Evolutionary conservation across 2,888 invertebrate species (phyloP), one percentile per base, ranked within the genome.

Genomic region (Hypercompe scribonia): DNA sequence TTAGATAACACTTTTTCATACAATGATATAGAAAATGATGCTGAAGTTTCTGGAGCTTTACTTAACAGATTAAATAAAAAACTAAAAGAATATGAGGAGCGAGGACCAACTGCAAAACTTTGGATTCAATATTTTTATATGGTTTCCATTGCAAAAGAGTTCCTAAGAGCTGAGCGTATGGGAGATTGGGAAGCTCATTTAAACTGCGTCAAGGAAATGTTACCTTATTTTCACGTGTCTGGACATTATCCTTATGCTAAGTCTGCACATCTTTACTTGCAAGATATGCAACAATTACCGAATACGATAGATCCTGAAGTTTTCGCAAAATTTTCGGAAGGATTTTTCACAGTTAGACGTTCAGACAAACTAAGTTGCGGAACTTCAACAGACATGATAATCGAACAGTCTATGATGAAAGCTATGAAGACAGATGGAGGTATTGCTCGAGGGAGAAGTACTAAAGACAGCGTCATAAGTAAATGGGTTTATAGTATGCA

Each of bases 341-440:
- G n/a, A n/a, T 90, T 66, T 65, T 73, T 73, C 42, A 73, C 73
- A 21, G 63, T 87, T 82, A 79, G 86, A 87, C 87, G 89, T 78
- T 85, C 90, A 24, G 36, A 68, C 13, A 68, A 91, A 90, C 82
- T 89, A 24, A 86, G 82, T 86, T 90, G 86, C 84, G 90, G 90
- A 81, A 88, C 87, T 84, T 90, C 84, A 73, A 88, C 89, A 54
- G 91, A 90, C n/a, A n/a, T n/a, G n/a, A n/a, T n/a, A n/a, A n/a
- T n/a, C n/a, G n/a, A n/a, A n/a, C n/a, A n/a, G n/a, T 71, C 83
- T 50, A 78, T 86, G 78, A 88, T 87, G 88, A 86, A 84, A 79
- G 76, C 87, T 77, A 91, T 91, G 87, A 88, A 87, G 67, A 90
- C 88, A 87, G 86, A 88, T 85, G 90, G 90, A 80, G 90, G 90